These are phyloP conservation scores for Chrysodeixis includens DNA, from an alignment of 2,888 invertebrate species.

Conservation along the genomic window DNA sequence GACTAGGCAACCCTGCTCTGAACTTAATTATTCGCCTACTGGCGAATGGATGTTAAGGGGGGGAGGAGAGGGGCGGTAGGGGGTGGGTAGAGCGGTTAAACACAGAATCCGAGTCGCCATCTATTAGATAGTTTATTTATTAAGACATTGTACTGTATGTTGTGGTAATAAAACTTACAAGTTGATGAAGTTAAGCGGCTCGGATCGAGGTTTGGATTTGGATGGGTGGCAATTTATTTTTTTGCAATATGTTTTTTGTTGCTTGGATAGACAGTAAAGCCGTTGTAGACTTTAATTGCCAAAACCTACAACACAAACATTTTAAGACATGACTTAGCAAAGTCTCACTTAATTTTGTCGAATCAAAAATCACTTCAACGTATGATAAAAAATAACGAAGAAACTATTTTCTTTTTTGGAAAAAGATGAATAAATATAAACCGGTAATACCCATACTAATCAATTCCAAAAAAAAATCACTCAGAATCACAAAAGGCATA, in stretches of 20 bases:
- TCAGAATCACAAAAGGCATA: conserved; percentile 18
- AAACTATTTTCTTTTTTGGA: background rate
- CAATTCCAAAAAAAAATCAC: conserved; percentile 14
- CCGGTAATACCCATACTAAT: background rate
- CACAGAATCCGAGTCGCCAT: conserved; percentile 29
- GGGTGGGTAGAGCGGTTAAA: background rate
- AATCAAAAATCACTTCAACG: no score
- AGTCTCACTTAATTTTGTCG: no score
- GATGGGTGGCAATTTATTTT: no score
- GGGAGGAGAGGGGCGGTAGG: background rate
- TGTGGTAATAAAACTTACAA: background rate
- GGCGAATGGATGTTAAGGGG: conserved; percentile 27
- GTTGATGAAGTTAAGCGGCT: no score
- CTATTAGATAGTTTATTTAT: conserved; percentile 41
- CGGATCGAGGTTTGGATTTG: no score
- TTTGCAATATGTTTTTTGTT: no score
- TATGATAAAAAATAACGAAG: no score
- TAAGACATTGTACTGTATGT: conserved; percentile 15
- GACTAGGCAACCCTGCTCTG: conserved; percentile 40
- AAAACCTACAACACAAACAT: no score
- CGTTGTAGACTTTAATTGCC: no score
- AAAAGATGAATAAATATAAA: background rate
- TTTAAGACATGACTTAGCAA: no score
- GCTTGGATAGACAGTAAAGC: no score
- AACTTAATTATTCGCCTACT: conserved; percentile 58